Evolutionary conservation across 2,113 vertebrate species (phyloP).

Genomic region (Panthera uncia): DNA sequence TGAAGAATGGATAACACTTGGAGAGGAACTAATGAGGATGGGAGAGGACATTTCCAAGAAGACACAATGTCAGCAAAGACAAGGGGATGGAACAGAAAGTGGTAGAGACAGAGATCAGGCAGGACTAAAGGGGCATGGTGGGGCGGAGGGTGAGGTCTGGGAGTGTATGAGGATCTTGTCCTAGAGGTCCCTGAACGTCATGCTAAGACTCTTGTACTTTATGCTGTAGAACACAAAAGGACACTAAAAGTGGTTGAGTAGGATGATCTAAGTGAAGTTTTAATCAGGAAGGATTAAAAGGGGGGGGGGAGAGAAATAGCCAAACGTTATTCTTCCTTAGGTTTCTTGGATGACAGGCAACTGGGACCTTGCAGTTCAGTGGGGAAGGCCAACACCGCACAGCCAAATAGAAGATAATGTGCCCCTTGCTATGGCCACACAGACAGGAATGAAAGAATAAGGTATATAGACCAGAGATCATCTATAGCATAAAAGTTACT

Average conservation of each 20-base stretch:
- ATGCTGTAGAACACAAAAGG: neutral
- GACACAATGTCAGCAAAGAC: neutral
- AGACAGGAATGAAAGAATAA: neutral
- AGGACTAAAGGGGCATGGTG: neutral
- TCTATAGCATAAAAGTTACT: neutral
- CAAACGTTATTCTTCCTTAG: neutral
- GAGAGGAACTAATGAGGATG: neutral
- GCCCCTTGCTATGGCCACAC: neutral
- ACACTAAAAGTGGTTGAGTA: neutral
- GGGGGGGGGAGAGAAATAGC: neutral
- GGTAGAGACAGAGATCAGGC: neutral
- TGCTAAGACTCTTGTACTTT: neutral
- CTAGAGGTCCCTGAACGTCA: neutral
- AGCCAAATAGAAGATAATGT: neutral
- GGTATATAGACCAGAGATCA: neutral
- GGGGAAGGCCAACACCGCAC: neutral
- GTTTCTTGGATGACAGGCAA: neutral
- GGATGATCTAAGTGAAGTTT: neutral
- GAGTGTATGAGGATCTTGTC: neutral
- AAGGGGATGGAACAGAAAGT: neutral
- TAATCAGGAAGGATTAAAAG: neutral
- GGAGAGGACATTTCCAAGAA: neutral
- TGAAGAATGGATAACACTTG: neutral
- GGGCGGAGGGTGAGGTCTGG: neutral
- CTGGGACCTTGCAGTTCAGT: neutral